Conservation (phyloP, 2,797 vertebrate species). For the Natrix natrix region DNA sequence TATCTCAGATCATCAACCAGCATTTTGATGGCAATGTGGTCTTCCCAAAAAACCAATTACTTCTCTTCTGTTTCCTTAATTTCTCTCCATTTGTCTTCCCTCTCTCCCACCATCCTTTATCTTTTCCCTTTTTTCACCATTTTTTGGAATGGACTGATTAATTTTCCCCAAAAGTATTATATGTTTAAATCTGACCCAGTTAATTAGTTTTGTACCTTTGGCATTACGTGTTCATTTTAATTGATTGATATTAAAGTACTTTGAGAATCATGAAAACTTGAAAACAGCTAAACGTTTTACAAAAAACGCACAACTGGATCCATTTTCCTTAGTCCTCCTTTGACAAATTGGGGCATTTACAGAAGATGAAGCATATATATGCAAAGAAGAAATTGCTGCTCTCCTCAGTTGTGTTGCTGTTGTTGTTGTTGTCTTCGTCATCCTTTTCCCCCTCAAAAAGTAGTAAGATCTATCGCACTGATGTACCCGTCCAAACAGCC, state of each 20-base stretch:
- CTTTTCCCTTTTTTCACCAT: not conserved
- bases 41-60: not conserved
- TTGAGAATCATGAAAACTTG: not conserved
- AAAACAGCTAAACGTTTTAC: slow-evolving; percentile 18
- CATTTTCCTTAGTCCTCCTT: not conserved
- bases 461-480: slow-evolving; percentile 54
- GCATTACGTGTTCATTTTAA: not conserved
- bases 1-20: not conserved
- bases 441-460: not conserved
- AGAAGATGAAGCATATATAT: not conserved
- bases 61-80: not conserved
- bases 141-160: not conserved
- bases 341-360: slow-evolving; percentile 11
- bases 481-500: slow-evolving; percentile 74
- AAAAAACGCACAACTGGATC: not conserved
- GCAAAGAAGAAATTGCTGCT: not conserved
- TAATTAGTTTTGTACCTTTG: slow-evolving; percentile 1
- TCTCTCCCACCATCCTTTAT: slow-evolving; percentile 17
- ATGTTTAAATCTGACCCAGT: slow-evolving; percentile 16
- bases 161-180: not conserved
- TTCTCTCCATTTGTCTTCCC: not conserved
- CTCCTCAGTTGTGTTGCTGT: not conserved
- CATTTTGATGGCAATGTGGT: not conserved
- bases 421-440: not conserved
- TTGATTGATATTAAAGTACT: not conserved